phyloP scores from a whole-genome alignment of 2,888 invertebrate species.

The Agonopterix alstromeriana region DNA sequence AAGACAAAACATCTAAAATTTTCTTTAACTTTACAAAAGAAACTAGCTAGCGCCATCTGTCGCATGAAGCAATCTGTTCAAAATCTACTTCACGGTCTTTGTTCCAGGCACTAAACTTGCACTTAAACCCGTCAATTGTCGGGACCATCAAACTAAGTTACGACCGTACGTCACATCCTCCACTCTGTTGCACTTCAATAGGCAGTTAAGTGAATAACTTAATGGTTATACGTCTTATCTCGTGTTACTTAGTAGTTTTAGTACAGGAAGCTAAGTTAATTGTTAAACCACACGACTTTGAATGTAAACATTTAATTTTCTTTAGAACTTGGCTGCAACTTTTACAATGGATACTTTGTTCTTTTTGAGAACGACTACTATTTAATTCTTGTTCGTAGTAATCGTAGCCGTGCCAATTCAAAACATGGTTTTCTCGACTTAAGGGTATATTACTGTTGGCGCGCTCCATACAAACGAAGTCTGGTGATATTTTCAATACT shows the following conservation, averaged over 20 bases:
- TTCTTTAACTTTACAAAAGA: not conserved
- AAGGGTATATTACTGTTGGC: too few relatives aligned
- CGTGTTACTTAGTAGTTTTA: constrained; percentile 1
- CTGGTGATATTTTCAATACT: too few relatives aligned
- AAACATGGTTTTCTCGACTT: too few relatives aligned
- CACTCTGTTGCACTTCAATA: constrained; percentile 3
- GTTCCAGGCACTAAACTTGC: not conserved
- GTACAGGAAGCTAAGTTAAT: not conserved
- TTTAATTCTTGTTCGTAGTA: too few relatives aligned
- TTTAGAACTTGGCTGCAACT: too few relatives aligned
- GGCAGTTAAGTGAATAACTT: constrained; percentile 7
- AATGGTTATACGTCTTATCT: constrained; percentile 2
- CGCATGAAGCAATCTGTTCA: not conserved
- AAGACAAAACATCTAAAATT: too few relatives aligned
- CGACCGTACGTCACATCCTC: not conserved
- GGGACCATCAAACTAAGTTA: constrained; percentile 4
- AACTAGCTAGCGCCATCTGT: too few relatives aligned
- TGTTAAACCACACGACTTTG: not conserved
- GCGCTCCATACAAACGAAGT: too few relatives aligned
- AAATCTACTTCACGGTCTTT: not conserved
- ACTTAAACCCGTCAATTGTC: not conserved
- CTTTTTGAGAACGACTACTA: too few relatives aligned
- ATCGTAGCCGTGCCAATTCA: too few relatives aligned
- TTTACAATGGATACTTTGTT: too few relatives aligned
- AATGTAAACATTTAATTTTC: not conserved